Evolutionary conservation across 2,888 invertebrate genomes (phyloP).

Genomic region (Melanostoma mellinum): DNA sequence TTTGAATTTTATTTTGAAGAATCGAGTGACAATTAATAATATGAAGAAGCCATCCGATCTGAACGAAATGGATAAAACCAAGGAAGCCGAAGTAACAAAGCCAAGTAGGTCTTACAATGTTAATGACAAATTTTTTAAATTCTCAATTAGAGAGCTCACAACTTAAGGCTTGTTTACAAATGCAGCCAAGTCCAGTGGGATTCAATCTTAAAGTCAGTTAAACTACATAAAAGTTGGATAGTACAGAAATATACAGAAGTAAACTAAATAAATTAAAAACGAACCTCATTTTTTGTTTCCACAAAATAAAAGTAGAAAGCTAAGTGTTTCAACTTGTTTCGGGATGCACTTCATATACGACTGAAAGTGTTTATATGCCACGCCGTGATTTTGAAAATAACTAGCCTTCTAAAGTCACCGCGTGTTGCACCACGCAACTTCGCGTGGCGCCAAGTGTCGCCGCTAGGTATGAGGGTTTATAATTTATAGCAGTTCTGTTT

Average conservation of each 20-base stretch:
- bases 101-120: slow-evolving; percentile 16
- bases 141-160: not conserved
- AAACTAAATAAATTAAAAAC: too few species aligned
- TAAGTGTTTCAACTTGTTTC: too few species aligned
- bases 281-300: too few species aligned
- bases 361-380: too few species aligned
- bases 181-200: not conserved
- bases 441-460: slow-evolving; percentile 35
- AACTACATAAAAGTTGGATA: too few species aligned
- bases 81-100: slow-evolving; percentile 19
- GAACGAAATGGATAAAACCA: slow-evolving; percentile 17
- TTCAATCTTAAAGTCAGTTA: too few species aligned
- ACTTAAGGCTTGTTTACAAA: not conserved
- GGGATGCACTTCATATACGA: too few species aligned
- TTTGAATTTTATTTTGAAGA: not conserved
- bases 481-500: slow-evolving; percentile 25
- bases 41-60: slow-evolving; percentile 22
- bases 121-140: not conserved
- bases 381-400: too few species aligned
- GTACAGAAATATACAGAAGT: too few species aligned
- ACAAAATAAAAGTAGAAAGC: too few species aligned
- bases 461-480: slow-evolving; percentile 18
- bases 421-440: slow-evolving; percentile 16
- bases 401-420: not conserved
- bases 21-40: not conserved